Conservation (phyloP, 2,113 vertebrate genomes). For the Larimichthys crocea region DNA sequence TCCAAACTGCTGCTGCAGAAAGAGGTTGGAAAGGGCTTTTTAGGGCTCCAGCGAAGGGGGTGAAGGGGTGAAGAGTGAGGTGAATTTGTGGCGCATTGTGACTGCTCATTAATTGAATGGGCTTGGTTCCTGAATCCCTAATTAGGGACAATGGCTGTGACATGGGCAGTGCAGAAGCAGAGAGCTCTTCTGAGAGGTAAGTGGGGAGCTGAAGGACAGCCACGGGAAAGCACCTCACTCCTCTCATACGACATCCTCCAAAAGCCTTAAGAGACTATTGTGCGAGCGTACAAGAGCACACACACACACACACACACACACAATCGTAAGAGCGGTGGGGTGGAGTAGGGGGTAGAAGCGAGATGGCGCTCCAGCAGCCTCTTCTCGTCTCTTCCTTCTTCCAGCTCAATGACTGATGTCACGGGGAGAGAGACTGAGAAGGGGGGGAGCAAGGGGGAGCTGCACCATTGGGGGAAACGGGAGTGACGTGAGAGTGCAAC, state of each 20-base stretch:
- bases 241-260: constrained; percentile 65
- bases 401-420: constrained; percentile 80
- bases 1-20: constrained; percentile 46
- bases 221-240: constrained; percentile 67
- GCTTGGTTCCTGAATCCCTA: constrained; percentile 73
- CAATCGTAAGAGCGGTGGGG: constrained; percentile 40
- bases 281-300: constrained; percentile 36
- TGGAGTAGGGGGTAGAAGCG: constrained; percentile 59
- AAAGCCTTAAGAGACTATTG: constrained; percentile 79
- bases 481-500: constrained; percentile 62
- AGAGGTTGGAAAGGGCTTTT: constrained; percentile 57
- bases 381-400: constrained; percentile 56
- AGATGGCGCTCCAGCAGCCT: constrained; percentile 66
- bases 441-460: constrained; percentile 9
- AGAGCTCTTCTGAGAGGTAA: constrained; percentile 79
- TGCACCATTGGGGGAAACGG: constrained; percentile 36
- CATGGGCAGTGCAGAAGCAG: constrained; percentile 63
- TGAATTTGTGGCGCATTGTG: constrained; percentile 69
- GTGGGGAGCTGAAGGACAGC: constrained; percentile 80
- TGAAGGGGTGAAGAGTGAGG: constrained; percentile 66
- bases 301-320: constrained; percentile 32
- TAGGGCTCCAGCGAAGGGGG: constrained; percentile 44
- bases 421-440: constrained; percentile 57
- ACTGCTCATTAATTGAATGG: constrained; percentile 75
- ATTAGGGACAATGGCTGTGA: constrained; percentile 81